phyloP scores from a whole-genome alignment of 2,113 vertebrate genomes.

The Scomber japonicus region DNA sequence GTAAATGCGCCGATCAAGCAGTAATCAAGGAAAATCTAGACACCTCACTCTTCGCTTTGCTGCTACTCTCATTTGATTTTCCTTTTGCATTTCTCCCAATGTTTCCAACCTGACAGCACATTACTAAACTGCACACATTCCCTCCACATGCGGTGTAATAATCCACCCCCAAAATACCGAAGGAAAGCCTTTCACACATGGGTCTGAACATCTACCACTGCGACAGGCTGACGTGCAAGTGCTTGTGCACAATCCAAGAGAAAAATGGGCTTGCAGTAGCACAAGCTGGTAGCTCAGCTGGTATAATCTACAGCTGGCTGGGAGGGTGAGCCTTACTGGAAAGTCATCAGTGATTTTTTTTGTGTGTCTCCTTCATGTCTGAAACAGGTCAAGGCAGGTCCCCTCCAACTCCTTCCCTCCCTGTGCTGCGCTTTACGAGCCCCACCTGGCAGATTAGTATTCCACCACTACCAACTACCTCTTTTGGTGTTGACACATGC shows the following conservation, averaged over 20 bases:
- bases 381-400: slow-evolving; percentile 85
- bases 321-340: slow-evolving; percentile 74
- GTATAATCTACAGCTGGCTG: slow-evolving; percentile 66
- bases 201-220: slow-evolving; percentile 36
- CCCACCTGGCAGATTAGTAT: slow-evolving; percentile 82
- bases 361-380: slow-evolving; percentile 75
- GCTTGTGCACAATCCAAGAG: slow-evolving; percentile 28
- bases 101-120: slow-evolving; percentile 63
- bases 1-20: slow-evolving; percentile 36
- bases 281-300: slow-evolving; percentile 58
- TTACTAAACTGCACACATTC: slow-evolving; percentile 51
- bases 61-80: slow-evolving; percentile 63
- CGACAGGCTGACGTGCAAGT: slow-evolving; percentile 51
- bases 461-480: slow-evolving; percentile 66
- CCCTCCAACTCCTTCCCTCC: slow-evolving; percentile 68
- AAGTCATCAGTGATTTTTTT: slow-evolving; percentile 74
- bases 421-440: slow-evolving; percentile 74
- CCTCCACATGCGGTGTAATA: slow-evolving; percentile 57
- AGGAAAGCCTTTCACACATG: slow-evolving; percentile 44
- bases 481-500: slow-evolving; percentile 51
- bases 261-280: slow-evolving; percentile 34
- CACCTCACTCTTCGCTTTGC: slow-evolving; percentile 51
- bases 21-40: slow-evolving; percentile 49
- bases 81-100: slow-evolving; percentile 44
- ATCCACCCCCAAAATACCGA: slow-evolving; percentile 42